phyloP scores from a whole-genome alignment of 2,797 vertebrate species.

The Anguilla pacifica region DNA sequence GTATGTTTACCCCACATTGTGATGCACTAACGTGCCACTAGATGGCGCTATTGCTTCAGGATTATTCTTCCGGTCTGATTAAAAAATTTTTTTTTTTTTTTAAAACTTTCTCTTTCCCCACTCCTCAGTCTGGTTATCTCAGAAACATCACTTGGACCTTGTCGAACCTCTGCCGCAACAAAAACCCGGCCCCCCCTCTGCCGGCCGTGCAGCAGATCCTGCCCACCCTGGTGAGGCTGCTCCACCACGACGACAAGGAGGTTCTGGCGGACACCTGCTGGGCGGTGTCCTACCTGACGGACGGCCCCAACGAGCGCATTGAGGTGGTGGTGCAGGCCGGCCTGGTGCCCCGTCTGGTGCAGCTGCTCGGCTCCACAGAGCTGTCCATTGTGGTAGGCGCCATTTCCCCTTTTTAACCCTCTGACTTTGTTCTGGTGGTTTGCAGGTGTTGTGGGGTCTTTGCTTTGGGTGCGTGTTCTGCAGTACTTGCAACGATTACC shows the following conservation, averaged over 20 bases:
- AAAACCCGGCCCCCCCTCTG: constrained; percentile 91
- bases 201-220: constrained; percentile 84
- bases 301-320: constrained; percentile 94
- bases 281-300: constrained; percentile 94
- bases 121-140: constrained; percentile 82
- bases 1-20: neutral
- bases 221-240: constrained; percentile 81
- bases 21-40: constrained; percentile 45
- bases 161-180: constrained; percentile 97
- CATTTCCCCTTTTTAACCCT: neutral
- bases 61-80: no score
- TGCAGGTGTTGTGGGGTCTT: neutral
- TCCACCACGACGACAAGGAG: constrained; percentile 85
- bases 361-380: constrained; percentile 82
- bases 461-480: neutral
- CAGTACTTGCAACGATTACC: neutral
- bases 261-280: constrained; percentile 93
- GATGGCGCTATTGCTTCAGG: constrained; percentile 29
- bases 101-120: neutral
- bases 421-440: neutral
- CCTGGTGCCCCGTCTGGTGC: constrained; percentile 83
- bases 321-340: constrained; percentile 88
- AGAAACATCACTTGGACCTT: constrained; percentile 95
- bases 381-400: constrained; percentile 84
- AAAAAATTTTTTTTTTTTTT: neutral